Base-by-base conservation (phyloP, 92 coral and sea anemone species). In the Phymanthus crucifer region DNA sequence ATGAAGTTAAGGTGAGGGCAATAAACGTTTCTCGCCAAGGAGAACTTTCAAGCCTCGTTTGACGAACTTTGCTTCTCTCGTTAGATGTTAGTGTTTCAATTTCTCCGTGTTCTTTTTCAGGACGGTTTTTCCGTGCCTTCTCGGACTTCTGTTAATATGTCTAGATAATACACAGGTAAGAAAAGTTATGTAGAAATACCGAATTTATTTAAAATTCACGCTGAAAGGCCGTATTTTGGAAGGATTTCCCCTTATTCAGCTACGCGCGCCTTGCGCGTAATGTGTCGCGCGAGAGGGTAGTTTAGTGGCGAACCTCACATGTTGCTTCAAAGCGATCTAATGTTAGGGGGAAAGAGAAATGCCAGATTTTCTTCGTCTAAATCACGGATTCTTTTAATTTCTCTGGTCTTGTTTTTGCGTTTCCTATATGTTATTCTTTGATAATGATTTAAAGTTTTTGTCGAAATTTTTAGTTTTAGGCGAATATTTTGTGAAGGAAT, bases 1-100 rank as follows among this genome's bases (percentile, higher is more conserved):
- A 92, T 92, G 97, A 80, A 87, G 97, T 73, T 75, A 71, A 84
- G 97, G 97, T 92, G 79, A 65, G 93, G 57, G 78, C 23, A 14
- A 8, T 54, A 54, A 21, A 21, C 27, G 45, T 24, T 19, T 16
- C n/a, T 32, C 48, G 68, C 9, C 32, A 9, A 61, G 19, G 23
- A 61, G 12, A 61, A 5, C 52, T 46, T 72, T 70, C 34, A 24
- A 0, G 40, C 32, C 24, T 50, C 69, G 80, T 43, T 34, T 24
- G 34, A 46, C 79, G 43, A 75, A 50, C 66, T 66, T 66, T 23
- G 57, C 64, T 54, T 73, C 81, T 71, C 71, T 66, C 68, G 68
- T 26, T 26, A 11, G 68, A 54, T 21, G 26, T 26, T 61, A 26
- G 35, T 27, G 19, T 73, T 40, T 72, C 32, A 66, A 19, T 61